Conservation (phyloP, 2,888 invertebrate genomes). For the Dicranocentrus wangi region DNA sequence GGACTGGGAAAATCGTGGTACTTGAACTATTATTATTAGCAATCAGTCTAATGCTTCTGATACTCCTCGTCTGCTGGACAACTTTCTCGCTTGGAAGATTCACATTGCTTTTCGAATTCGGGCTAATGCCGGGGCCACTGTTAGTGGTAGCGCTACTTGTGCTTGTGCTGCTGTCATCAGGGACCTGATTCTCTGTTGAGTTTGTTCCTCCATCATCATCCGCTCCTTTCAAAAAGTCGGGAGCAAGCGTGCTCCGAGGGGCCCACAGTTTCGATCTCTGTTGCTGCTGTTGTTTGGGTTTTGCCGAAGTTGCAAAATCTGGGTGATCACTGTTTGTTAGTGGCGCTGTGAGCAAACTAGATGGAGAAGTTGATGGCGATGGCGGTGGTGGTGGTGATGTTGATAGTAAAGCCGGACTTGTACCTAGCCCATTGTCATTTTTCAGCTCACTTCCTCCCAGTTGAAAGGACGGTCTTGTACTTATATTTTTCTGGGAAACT, state of each 20-base stretch:
- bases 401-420: conserved; percentile 34
- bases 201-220: conserved; percentile 62
- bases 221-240: conserved; percentile 56
- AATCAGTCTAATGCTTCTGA: conserved; percentile 67
- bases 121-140: conserved; percentile 13
- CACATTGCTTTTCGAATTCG: conserved; percentile 38
- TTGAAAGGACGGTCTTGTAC: conserved; percentile 23
- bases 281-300: conserved; percentile 45
- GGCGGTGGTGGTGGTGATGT: conserved; percentile 25
- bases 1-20: conserved; percentile 28
- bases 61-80: conserved; percentile 62
- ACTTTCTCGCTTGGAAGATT: conserved; percentile 62
- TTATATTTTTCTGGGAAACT: conserved; percentile 43
- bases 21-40: conserved; percentile 52
- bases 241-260: conserved; percentile 66
- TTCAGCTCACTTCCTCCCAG: conserved; percentile 42
- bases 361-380: conserved; percentile 36
- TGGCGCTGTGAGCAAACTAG: conserved; percentile 43
- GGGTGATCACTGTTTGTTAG: conserved; percentile 42
- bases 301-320: conserved; percentile 51
- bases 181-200: conserved; percentile 39
- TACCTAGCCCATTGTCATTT: conserved; percentile 57
- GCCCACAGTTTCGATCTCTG: conserved; percentile 69
- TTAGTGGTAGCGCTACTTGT: neutral
- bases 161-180: conserved; percentile 9